Evolutionary conservation across 1,140 invertebrate species (phyloP).

Genomic region (Drosophila grimshawi): DNA sequence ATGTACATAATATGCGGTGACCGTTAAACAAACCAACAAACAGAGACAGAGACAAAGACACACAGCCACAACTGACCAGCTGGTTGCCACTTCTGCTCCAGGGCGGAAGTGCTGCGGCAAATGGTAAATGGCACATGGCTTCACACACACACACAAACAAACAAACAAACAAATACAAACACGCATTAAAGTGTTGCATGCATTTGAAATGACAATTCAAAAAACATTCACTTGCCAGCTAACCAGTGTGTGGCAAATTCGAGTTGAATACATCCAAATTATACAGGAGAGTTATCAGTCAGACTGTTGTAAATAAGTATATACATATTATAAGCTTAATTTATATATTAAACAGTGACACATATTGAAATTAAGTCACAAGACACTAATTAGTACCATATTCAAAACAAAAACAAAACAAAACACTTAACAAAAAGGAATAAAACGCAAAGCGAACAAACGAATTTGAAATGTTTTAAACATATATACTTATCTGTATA

Average conservation of each 20-base stretch:
- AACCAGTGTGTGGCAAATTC: conserved; percentile 1
- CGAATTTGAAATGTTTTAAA: no score
- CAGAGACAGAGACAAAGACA: conserved; percentile 10
- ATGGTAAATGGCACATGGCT: conserved; percentile 59
- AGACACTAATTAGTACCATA: not conserved
- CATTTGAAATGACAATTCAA: conserved; percentile 12
- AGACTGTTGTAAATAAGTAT: not conserved
- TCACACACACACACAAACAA: conserved; percentile 34
- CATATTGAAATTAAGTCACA: not conserved
- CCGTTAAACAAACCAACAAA: conserved; percentile 52
- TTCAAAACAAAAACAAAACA: not conserved
- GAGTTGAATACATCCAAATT: not conserved
- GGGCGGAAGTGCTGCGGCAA: conserved; percentile 50
- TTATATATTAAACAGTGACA: not conserved
- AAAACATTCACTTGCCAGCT: conserved; percentile 27
- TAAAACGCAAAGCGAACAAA: no score
- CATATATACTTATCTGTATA: no score
- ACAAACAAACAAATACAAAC: not conserved
- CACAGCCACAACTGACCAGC: conserved; percentile 36
- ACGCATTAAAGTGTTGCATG: not conserved
- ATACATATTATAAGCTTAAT: not conserved
- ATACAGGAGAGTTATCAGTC: not conserved
- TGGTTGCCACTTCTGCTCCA: conserved; percentile 34
- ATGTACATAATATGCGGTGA: conserved; percentile 51
- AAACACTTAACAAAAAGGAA: no score